Evolutionary conservation across 2,888 invertebrate genomes (phyloP).

Genomic region (Chymomyza procnemis): DNA sequence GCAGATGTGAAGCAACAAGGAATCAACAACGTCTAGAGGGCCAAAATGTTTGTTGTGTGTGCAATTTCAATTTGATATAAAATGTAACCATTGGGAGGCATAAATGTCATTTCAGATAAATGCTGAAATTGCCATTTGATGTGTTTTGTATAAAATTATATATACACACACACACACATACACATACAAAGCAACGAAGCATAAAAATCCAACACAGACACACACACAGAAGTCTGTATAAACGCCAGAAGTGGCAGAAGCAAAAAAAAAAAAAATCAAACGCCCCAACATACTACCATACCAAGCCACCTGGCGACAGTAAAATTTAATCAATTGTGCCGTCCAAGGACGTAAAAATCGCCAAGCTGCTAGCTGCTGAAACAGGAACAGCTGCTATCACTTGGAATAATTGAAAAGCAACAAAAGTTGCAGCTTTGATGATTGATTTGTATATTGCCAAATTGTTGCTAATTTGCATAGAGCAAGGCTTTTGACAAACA

Average conservation of each 20-base stretch:
- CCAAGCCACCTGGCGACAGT: slow-evolving; percentile 39
- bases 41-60: slow-evolving; percentile 32
- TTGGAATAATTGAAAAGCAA: slow-evolving; percentile 44
- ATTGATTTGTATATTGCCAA: background rate
- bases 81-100: slow-evolving; percentile 67
- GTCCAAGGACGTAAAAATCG: background rate
- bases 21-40: background rate
- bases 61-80: slow-evolving; percentile 51
- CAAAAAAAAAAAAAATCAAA: background rate
- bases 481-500: no score
- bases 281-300: background rate
- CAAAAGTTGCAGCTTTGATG: slow-evolving; percentile 41
- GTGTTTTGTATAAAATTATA: slow-evolving; percentile 42
- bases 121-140: slow-evolving; percentile 64
- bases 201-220: slow-evolving; percentile 14
- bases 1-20: background rate
- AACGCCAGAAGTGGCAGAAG: slow-evolving; percentile 18
- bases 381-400: background rate
- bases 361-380: background rate
- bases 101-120: slow-evolving; percentile 70
- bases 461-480: background rate
- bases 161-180: slow-evolving; percentile 13
- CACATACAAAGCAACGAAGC: slow-evolving; percentile 27
- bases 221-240: slow-evolving; percentile 27
- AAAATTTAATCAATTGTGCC: slow-evolving; percentile 62